Percentiles rank a stretch among this genome's conserved stretches.
phyloP scores from a whole-genome alignment of 2,888 invertebrate genomes.

The Ceramica pisi region DNA sequence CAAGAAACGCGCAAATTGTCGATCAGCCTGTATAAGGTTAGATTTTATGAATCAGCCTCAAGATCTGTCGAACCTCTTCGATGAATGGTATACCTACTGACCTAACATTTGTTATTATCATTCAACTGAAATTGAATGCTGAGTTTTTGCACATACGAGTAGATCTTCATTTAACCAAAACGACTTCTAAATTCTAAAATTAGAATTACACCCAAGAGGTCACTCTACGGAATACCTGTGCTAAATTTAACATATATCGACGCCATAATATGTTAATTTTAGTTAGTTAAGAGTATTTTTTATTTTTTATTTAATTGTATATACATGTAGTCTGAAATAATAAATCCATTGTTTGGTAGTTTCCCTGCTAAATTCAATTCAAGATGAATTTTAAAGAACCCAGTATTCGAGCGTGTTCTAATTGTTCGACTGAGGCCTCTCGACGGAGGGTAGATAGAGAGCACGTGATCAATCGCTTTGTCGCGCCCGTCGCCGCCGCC shows the following conservation, averaged over 20 bases:
- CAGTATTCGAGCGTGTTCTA: conserved; percentile 50
- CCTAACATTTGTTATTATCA: not conserved
- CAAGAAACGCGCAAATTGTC: too few relatives aligned
- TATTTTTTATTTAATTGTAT: too few relatives aligned
- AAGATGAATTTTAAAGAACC: conserved; percentile 60
- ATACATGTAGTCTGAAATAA: too few relatives aligned
- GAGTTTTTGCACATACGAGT: too few relatives aligned
- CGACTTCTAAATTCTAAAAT: not conserved
- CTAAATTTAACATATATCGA: too few relatives aligned
- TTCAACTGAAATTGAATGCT: not conserved
- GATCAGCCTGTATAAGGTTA: too few relatives aligned
- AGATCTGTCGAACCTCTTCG: not conserved
- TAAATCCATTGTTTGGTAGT: too few relatives aligned
- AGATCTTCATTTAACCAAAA: not conserved
- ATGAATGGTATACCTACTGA: not conserved
- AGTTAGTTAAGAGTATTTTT: too few relatives aligned
- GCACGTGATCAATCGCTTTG: conserved; percentile 81
- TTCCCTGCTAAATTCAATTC: conserved; percentile 53
- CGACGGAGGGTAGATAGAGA: conserved; percentile 26
- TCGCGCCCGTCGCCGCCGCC: conserved; percentile 63
- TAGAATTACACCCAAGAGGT: conserved; percentile 4
- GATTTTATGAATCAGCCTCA: too few relatives aligned
- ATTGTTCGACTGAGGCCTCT: conserved; percentile 62
- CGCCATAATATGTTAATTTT: too few relatives aligned
- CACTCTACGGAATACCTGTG: conserved; percentile 18